phyloP scores from a whole-genome alignment of 2,797 vertebrate species.

The Hipposideros larvatus region DNA sequence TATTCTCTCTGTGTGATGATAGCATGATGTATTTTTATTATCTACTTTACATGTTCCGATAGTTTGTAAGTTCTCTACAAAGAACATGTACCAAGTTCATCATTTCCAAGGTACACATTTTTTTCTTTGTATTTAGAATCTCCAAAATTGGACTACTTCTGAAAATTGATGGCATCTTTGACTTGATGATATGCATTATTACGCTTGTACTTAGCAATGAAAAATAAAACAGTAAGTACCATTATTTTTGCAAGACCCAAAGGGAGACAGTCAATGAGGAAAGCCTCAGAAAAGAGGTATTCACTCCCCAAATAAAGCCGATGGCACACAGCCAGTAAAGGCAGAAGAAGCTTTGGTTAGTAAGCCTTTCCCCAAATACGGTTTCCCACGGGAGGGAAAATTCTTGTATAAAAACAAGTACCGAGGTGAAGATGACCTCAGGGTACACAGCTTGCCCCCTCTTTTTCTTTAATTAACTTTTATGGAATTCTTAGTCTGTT shows the following conservation, averaged over 20 bases:
- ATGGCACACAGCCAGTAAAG: background rate
- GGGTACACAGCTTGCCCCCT: background rate
- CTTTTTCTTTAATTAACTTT: constrained; percentile 69
- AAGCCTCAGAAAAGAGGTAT: background rate
- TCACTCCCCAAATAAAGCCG: background rate
- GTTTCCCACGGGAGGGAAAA: background rate
- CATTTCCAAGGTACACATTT: background rate
- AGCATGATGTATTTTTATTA: background rate
- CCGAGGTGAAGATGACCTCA: background rate
- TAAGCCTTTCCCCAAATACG: background rate
- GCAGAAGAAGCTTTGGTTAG: background rate
- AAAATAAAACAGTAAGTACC: background rate
- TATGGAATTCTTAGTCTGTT: constrained; percentile 66
- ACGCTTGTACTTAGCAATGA: background rate
- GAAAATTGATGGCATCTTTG: background rate
- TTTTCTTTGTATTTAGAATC: constrained; percentile 14
- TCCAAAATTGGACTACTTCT: constrained; percentile 34
- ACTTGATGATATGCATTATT: background rate
- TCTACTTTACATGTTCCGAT: background rate
- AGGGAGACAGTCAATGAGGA: background rate
- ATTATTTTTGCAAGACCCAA: background rate
- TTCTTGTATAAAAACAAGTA: background rate
- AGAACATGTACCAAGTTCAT: background rate
- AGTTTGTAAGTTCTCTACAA: constrained; percentile 36
- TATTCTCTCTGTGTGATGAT: background rate